These are phyloP conservation scores for Gila orcuttii DNA, from an alignment of 2,113 vertebrate species.

Conservation along the genomic window DNA sequence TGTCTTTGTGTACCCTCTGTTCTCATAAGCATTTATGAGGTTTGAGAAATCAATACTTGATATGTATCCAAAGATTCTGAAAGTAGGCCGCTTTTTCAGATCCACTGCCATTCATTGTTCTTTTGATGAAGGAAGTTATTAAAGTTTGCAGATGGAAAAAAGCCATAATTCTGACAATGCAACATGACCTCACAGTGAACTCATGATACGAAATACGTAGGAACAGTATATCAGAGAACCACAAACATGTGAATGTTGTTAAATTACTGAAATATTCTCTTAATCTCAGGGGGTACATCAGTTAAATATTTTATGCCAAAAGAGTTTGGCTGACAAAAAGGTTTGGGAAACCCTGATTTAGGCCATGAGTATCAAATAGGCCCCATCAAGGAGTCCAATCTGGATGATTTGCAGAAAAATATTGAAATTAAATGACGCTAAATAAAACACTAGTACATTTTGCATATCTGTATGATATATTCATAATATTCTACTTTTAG, in stretches of 20 bases:
- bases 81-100: constrained; percentile 1
- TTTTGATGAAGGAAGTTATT: not conserved
- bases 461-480: not conserved
- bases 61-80: not conserved
- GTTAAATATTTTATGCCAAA: too few species aligned
- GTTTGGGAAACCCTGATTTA: not conserved
- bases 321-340: too few species aligned
- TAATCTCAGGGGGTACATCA: not conserved
- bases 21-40: not conserved
- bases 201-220: not conserved
- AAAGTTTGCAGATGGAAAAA: not conserved
- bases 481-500: not conserved
- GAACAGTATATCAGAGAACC: not conserved
- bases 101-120: not conserved
- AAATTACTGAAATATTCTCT: not conserved
- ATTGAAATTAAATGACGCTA: not conserved
- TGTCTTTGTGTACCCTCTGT: not conserved
- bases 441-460: not conserved
- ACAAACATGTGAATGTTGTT: not conserved
- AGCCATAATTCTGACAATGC: not conserved
- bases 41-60: not conserved
- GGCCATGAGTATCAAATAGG: not conserved
- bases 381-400: not conserved
- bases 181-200: not conserved
- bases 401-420: not conserved